Base-by-base conservation (phyloP, 2,797 vertebrate genomes). In the Diplodus puntazzo region DNA sequence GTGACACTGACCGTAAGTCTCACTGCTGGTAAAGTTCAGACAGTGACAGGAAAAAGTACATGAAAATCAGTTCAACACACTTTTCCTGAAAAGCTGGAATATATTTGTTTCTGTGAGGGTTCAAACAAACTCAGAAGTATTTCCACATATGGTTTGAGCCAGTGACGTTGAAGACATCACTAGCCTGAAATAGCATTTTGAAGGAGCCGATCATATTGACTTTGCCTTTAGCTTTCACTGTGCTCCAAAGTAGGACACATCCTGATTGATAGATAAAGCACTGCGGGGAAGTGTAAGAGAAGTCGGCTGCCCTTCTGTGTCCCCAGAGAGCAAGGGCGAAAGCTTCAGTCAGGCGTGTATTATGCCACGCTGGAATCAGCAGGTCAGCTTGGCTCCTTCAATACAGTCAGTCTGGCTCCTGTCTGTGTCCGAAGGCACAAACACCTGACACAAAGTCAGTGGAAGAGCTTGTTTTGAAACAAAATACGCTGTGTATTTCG, bases 241-340 rank as follows among this genome's bases (percentile, higher is more conserved):
- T 75, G 20, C 64, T 75, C 12, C 42, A 67, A 49, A 57, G 60
- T 25, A 62, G 59, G 61, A 20, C 58, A 48, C 16, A 34, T 49
- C 66, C 48, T 50, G 45, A 77, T 65, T 34, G 27, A 69, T 9
- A 20, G 49, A 66, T 55, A 60, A 66, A 64, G 55, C 77, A 25
- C 62, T 62, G 55, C 14, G 58, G 69, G 20, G 65, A 59, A 43
- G 58, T 68, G 74, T 70, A 73, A 84, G 64, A 76, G 60, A 81
- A 87, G 82, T 64, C 23, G 1, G 14, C 25, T 55, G 73, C 70
- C 69, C 75, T 65, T 66, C 53, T 65, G 2, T 45, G 16, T 74
- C 62, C 73, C 58, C 6, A n/a, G 53, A 79, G 75, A 77, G 73
- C 71, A 45, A 69, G 58, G 50, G 50, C 6, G 46, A 73, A 45